phyloP scores from a whole-genome alignment of 2,888 invertebrate species.

The Pocota personata region DNA sequence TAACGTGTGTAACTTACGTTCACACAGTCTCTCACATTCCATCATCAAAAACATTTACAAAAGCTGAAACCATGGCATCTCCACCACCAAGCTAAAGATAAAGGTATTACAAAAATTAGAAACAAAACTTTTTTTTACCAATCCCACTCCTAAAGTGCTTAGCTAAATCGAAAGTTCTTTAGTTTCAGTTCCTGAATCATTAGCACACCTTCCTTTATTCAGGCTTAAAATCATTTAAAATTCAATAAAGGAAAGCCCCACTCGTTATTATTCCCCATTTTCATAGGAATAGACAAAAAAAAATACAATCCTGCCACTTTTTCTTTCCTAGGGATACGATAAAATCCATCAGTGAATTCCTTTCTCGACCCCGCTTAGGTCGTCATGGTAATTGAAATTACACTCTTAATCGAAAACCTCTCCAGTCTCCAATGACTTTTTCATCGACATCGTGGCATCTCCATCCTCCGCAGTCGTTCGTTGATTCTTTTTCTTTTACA shows the following conservation, averaged over 20 bases:
- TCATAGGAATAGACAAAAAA: neutral
- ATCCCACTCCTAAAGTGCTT: neutral
- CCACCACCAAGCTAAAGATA: too few species aligned
- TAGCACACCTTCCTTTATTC: slow-evolving; percentile 45
- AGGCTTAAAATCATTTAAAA: slow-evolving; percentile 27
- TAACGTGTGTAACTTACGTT: too few species aligned
- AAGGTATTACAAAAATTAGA: too few species aligned
- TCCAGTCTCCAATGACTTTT: slow-evolving; percentile 67
- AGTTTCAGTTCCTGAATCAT: slow-evolving; percentile 9
- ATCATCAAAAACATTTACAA: too few species aligned
- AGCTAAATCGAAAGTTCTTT: neutral
- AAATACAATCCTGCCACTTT: neutral
- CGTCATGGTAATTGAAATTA: slow-evolving; percentile 70
- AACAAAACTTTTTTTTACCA: neutral
- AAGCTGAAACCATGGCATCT: too few species aligned
- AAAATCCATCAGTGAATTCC: slow-evolving; percentile 49
- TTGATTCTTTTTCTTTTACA: slow-evolving; percentile 38
- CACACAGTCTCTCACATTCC: too few species aligned
- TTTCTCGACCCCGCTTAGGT: slow-evolving; percentile 14
- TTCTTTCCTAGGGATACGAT: slow-evolving; percentile 27
- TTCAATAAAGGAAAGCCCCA: slow-evolving; percentile 30
- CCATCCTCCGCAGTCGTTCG: slow-evolving; percentile 4
- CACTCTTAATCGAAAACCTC: slow-evolving; percentile 72
- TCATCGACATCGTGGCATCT: slow-evolving; percentile 60
- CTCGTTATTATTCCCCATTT: slow-evolving; percentile 46